A percentile compares a stretch with the other conserved stretches of the same genome.
Conservation (phyloP, 2,113 vertebrate genomes). For the Brienomyrus longianalis region DNA sequence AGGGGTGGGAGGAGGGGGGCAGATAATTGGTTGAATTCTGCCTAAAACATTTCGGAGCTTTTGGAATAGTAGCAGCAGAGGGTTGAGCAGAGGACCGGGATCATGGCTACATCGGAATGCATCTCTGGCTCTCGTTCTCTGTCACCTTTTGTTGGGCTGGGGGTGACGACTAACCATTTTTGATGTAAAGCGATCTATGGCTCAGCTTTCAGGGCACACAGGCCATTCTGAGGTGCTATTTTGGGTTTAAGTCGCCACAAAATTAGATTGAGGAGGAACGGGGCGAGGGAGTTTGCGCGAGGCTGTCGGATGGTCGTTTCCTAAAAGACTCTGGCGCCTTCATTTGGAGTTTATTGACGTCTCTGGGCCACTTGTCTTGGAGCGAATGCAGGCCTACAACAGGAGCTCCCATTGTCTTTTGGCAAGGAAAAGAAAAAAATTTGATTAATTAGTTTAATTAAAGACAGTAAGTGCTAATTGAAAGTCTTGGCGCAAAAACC, state of each 20-base stretch:
- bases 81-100: not conserved
- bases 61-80: not conserved
- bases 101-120: not conserved
- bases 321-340: not conserved
- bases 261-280: not conserved
- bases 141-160: not conserved
- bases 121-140: not conserved
- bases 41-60: slow-evolving; percentile 7
- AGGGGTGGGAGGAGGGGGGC: not conserved
- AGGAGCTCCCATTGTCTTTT: not conserved
- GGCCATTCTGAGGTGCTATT: not conserved
- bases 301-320: not conserved
- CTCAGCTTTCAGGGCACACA: not conserved
- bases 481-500: not conserved
- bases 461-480: not conserved
- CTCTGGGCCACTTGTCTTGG: not conserved
- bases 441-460: not conserved
- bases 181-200: not conserved
- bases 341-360: not conserved
- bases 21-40: slow-evolving; percentile 14
- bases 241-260: not conserved
- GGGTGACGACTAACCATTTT: not conserved
- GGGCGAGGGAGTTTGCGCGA: not conserved
- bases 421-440: not conserved
- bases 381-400: not conserved